These are phyloP conservation scores for Propsilocerus akamusi DNA, from an alignment of 1,140 invertebrate genomes.

Conservation along the genomic window DNA sequence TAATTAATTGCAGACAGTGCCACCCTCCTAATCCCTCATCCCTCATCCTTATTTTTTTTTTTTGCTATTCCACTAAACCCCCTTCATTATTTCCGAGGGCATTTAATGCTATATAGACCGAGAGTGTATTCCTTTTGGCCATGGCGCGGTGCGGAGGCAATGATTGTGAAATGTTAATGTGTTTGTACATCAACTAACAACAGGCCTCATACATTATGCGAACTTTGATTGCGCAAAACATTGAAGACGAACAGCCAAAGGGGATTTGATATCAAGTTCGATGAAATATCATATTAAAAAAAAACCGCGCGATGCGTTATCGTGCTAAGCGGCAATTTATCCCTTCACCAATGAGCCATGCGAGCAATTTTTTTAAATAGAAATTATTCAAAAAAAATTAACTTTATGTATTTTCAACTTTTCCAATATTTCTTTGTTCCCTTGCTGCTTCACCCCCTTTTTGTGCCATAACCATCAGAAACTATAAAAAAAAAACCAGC, in stretches of 20 bases:
- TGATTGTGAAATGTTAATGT: slow-evolving; percentile 3
- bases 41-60: neutral
- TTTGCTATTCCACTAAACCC: neutral
- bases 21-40: too few species aligned
- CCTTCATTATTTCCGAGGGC: neutral
- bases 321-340: neutral
- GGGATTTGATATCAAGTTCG: too few species aligned
- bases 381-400: neutral
- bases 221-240: too few species aligned
- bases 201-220: too few species aligned
- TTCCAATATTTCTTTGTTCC: neutral
- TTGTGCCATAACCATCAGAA: too few species aligned
- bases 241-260: too few species aligned
- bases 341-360: too few species aligned
- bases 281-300: too few species aligned
- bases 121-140: neutral
- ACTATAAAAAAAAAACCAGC: too few species aligned
- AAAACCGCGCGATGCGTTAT: too few species aligned
- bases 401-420: slow-evolving; percentile 3
- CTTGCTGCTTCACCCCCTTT: neutral
- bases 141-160: neutral
- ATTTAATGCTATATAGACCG: too few species aligned
- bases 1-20: slow-evolving; percentile 3
- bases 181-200: slow-evolving; percentile 2
- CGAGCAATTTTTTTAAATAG: slow-evolving; percentile 2